Evolutionary conservation across 2,113 vertebrate species (phyloP).

Genomic region (Neogale vison): DNA sequence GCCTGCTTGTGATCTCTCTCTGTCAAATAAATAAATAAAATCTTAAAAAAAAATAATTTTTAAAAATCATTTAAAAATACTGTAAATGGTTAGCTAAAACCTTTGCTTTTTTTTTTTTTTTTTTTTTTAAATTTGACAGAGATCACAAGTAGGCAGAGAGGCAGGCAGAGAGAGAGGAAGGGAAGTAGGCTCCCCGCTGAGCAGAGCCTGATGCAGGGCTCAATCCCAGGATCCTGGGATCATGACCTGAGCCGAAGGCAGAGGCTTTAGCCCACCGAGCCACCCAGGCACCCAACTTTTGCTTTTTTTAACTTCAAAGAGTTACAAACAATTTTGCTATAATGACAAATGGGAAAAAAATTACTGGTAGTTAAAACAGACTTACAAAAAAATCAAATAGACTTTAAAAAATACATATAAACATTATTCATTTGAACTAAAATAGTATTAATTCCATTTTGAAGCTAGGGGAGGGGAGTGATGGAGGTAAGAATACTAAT

Average conservation of each 20-base stretch:
- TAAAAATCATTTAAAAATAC: neutral
- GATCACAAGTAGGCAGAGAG: too few relatives aligned
- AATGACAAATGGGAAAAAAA: neutral
- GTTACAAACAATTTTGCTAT: neutral
- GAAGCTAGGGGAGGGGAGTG: neutral
- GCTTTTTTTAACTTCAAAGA: neutral
- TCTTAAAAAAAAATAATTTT: neutral
- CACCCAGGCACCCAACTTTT: neutral
- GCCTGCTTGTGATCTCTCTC: too few relatives aligned
- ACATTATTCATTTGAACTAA: neutral
- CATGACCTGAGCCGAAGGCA: too few relatives aligned
- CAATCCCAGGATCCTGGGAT: too few relatives aligned
- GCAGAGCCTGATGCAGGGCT: too few relatives aligned
- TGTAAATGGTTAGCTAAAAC: neutral
- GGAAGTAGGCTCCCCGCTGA: too few relatives aligned
- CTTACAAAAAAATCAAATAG: conserved; percentile 12
- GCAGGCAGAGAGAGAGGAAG: too few relatives aligned
- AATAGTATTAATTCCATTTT: neutral
- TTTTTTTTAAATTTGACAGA: too few relatives aligned
- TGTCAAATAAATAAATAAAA: neutral
- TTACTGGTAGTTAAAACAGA: conserved; percentile 1
- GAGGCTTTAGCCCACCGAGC: too few relatives aligned
- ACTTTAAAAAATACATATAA: neutral
- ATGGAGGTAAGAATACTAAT: neutral
- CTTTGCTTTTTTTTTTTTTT: neutral